Percentiles rank a stretch among this genome's conserved stretches.
These are phyloP conservation scores for Sturnira hondurensis DNA, from an alignment of 2,113 vertebrate species.

Conservation along the genomic window DNA sequence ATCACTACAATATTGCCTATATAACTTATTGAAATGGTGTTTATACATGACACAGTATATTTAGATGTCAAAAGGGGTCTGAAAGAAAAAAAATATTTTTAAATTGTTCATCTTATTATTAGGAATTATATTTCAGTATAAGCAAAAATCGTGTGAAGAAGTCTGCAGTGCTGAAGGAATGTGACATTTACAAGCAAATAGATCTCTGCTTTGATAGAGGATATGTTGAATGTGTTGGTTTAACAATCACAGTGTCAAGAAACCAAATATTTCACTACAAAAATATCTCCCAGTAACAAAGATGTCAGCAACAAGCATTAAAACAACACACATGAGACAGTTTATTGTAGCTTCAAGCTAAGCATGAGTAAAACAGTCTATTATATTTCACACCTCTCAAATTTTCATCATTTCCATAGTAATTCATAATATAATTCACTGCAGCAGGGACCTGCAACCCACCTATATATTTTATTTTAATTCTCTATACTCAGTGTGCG, in stretches of 20 bases:
- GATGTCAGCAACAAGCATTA: neutral
- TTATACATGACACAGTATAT: slow-evolving; percentile 62
- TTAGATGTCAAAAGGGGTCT: slow-evolving; percentile 62
- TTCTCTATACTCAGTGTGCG: neutral
- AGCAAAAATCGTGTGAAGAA: slow-evolving; percentile 71
- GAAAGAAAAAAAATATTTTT: neutral
- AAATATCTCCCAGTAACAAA: neutral
- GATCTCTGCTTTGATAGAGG: slow-evolving; percentile 21
- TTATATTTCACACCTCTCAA: neutral
- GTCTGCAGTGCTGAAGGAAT: slow-evolving; percentile 23
- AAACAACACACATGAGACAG: neutral
- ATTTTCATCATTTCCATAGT: neutral
- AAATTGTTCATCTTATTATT: slow-evolving; percentile 60
- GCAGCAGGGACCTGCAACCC: neutral
- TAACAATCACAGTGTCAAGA: slow-evolving; percentile 34
- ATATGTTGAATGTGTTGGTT: slow-evolving; percentile 13
- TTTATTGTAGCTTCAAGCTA: neutral
- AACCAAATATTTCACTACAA: slow-evolving; percentile 12
- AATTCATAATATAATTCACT: neutral
- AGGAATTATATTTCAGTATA: slow-evolving; percentile 66
- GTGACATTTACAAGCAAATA: slow-evolving; percentile 29
- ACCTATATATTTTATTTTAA: neutral
- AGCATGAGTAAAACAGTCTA: neutral
- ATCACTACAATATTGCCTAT: slow-evolving; percentile 58
- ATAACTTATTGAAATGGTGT: slow-evolving; percentile 63